Percentiles rank a stretch among this genome's conserved stretches.
Conservation (phyloP, 1,140 invertebrate genomes). For the Brachionus calyciflorus region DNA sequence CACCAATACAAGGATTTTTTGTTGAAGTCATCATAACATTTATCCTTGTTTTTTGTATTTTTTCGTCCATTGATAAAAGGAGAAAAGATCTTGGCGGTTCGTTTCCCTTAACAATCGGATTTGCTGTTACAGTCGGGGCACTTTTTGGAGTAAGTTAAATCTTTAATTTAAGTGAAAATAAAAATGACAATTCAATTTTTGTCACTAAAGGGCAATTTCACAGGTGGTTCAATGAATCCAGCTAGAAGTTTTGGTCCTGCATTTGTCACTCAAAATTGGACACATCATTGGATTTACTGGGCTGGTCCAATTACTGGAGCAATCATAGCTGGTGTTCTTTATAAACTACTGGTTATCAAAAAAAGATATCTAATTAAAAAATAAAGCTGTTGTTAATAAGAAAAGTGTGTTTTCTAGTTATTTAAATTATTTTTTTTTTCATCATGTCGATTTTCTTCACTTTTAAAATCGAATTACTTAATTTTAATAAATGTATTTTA, state of each 20-base stretch:
- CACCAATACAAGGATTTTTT: slow-evolving; percentile 69
- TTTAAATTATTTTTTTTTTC: too few relatives aligned
- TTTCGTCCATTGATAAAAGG: slow-evolving; percentile 75
- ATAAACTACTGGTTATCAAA: slow-evolving; percentile 47
- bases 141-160: slow-evolving; percentile 65
- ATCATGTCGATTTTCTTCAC: too few relatives aligned
- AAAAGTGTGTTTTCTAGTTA: too few relatives aligned
- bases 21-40: slow-evolving; percentile 84
- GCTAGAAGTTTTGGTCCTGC: slow-evolving; percentile 81
- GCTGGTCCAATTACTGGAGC: slow-evolving; percentile 57
- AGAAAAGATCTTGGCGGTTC: slow-evolving; percentile 78
- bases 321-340: slow-evolving; percentile 53
- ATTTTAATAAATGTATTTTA: too few relatives aligned
- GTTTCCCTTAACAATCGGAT: slow-evolving; percentile 79
- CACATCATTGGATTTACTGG: slow-evolving; percentile 75
- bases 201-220: slow-evolving; percentile 53
- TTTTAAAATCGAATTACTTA: too few relatives aligned
- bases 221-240: slow-evolving; percentile 73
- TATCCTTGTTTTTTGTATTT: slow-evolving; percentile 79
- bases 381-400: too few relatives aligned
- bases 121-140: slow-evolving; percentile 75
- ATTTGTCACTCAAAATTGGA: slow-evolving; percentile 82
- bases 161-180: not conserved
- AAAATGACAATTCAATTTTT: too few relatives aligned
- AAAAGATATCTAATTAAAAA: not conserved